Base-by-base conservation (phyloP, 1,140 invertebrate genomes). In the Plectus sambesii region DNA sequence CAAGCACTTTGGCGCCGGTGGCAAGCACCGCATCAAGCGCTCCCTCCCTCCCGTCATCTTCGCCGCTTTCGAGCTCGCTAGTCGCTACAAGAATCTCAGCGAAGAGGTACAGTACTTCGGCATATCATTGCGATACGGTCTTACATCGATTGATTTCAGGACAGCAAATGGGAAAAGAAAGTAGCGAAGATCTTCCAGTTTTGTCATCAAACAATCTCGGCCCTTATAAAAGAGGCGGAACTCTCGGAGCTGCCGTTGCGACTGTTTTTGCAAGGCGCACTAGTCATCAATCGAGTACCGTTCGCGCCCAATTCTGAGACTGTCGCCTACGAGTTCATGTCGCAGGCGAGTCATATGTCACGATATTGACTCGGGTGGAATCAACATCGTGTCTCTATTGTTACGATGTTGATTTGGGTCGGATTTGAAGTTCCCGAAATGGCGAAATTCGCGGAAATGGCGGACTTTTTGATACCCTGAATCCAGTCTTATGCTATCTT, bases 181-280 rank as follows among this genome's bases (percentile, higher is more conserved):
- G 90, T 89, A 61, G 82, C 87, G 63, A 96, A 96, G 72, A 92
- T 98, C 42, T 94, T 98, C 72, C 84, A 93, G 67, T 97, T 94
- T 69, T 94, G 88, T 66, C 88, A 94, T 67, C 81, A 85, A 52
- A 94, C 88, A 2, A 93, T 98, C 51, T 83, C 79, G 22, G 83
- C 85, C 27, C 70, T 99, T 30, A 85, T 88, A 48, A 94, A 94
- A 0, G 87, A 92, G 70, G 58, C 62, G 12, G 76, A 76, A 59
- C 74, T 89, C 33, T 82, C 88, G 0, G 92, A 98, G 64, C 69
- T 98, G 46, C 86, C 90, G 0, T 72, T 98, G 5, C 78, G 90
- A 65, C 69, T 99, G 20, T 97, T 92, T 72, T 59, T 94, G 2
- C 88, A 97, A 73, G 92, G 89, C 2, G 89, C 90, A 0, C 70